phyloP scores from a whole-genome alignment of 2,888 invertebrate genomes.

The Yponomeuta plumbellus region DNA sequence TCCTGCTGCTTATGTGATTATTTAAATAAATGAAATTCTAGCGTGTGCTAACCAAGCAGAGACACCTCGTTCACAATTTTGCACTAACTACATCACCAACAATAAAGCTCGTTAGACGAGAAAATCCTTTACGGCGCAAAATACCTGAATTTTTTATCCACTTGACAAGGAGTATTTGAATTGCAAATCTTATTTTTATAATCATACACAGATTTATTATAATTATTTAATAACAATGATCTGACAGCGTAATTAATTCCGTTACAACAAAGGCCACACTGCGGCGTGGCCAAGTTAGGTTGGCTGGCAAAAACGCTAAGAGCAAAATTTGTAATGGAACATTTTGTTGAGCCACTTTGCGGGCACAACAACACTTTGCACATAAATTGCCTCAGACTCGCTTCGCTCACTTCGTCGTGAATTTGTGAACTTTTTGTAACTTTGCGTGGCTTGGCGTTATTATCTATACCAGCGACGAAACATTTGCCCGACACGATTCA shows the following conservation, averaged over 20 bases:
- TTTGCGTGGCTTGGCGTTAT: not conserved
- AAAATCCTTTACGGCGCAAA: not conserved
- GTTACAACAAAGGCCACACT: constrained; percentile 59
- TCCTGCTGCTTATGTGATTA: too few relatives aligned
- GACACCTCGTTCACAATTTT: not conserved
- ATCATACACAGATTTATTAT: constrained; percentile 24
- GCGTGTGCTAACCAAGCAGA: not conserved
- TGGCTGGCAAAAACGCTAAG: constrained; percentile 53
- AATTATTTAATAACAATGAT: constrained; percentile 33
- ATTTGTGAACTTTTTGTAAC: not conserved
- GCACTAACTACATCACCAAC: not conserved
- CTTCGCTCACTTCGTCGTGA: not conserved
- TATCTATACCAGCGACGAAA: not conserved
- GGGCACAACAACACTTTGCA: constrained; percentile 10
- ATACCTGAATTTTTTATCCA: not conserved
- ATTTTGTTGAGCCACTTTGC: constrained; percentile 10
- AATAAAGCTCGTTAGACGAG: not conserved
- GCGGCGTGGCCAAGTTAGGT: constrained; percentile 29
- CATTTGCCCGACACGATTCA: not conserved
- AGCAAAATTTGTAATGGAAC: constrained; percentile 66
- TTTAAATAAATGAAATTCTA: not conserved
- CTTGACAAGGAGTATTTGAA: not conserved
- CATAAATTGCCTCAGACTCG: not conserved
- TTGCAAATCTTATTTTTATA: constrained; percentile 10
- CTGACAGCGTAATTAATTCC: constrained; percentile 58